Percentiles rank a stretch among this genome's conserved stretches.
phyloP scores from a whole-genome alignment of 2,888 invertebrate species.

The Drosophila meridiana region DNA sequence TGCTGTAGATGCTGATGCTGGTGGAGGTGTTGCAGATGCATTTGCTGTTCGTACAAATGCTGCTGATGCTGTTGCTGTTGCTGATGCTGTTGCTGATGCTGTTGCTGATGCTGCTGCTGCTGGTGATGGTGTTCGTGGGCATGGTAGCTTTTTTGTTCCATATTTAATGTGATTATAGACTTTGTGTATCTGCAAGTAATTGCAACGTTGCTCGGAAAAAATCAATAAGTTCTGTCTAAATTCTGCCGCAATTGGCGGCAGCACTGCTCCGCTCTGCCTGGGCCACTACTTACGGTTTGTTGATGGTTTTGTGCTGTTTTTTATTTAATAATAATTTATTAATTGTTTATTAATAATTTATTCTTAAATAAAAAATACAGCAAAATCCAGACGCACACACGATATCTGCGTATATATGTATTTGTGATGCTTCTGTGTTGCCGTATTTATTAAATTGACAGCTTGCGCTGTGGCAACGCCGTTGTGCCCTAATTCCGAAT shows the following conservation, averaged over 20 bases:
- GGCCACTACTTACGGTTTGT: slow-evolving; percentile 61
- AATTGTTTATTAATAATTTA: slow-evolving; percentile 79
- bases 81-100: background rate
- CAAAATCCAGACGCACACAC: slow-evolving; percentile 81
- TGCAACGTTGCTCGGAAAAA: slow-evolving; percentile 46
- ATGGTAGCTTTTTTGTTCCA: slow-evolving; percentile 62
- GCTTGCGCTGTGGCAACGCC: slow-evolving; percentile 48
- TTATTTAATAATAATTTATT: slow-evolving; percentile 84
- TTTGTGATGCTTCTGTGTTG: slow-evolving; percentile 39
- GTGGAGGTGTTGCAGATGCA: slow-evolving; percentile 32
- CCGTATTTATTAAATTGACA: slow-evolving; percentile 48
- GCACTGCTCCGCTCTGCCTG: no score
- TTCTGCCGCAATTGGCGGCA: background rate
- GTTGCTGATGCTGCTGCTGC: slow-evolving; percentile 20
- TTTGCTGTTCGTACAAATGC: slow-evolving; percentile 8
- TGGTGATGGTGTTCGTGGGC: slow-evolving; percentile 43
- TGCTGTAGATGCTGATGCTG: slow-evolving; percentile 37
- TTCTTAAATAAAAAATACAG: slow-evolving; percentile 84
- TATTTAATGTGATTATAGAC: slow-evolving; percentile 44
- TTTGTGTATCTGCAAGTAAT: slow-evolving; percentile 54
- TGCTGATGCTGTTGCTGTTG: slow-evolving; percentile 1
- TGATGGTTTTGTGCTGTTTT: slow-evolving; percentile 81
- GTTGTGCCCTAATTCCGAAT: background rate
- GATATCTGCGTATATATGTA: slow-evolving; percentile 47
- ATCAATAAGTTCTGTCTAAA: slow-evolving; percentile 41